Evolutionary conservation across 92 coral and sea anemone genomes (phyloP), one percentile per base, ranked within the genome.

Genomic region (Palythoa grandis): DNA sequence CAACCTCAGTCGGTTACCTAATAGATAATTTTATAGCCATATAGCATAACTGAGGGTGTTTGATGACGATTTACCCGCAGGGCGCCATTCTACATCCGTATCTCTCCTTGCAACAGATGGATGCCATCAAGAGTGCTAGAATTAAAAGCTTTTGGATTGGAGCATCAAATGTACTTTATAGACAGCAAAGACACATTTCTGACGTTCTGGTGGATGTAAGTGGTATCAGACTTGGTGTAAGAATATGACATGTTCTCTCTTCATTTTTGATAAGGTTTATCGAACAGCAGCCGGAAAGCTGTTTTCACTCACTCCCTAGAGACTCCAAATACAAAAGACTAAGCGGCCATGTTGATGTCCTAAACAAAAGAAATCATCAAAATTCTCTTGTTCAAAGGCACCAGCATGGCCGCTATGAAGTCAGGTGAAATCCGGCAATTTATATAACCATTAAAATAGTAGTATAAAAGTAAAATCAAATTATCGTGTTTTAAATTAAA

Each of bases 51-150:
- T 43, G 50, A 43, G 7, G 50, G 6, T 43, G 7, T 20, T 7
- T 63, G 24, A 63, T n/a, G 22, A 40, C 13, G 7, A 40, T 48
- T 72, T 74, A 48, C 43, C 79, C 15, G 4, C 40, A 94, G 98
- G 93, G 91, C 56, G 88, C 98, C 53, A 63, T 90, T 4, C 91
- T 92, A 63, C 92, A 92, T 79, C 98, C 98, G 14, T 94, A 94
- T 58, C 77, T 94, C 25, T 94, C 93, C 76, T 83, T 94, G 39
- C 98, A 94, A 89, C 98, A 94, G 91, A 94, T 94, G 93, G 89
- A 90, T 4, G 66, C 85, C 52, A 72, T 94, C 48, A 94, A 94
- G 83, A 83, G 88, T 73, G 85, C 92, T 0, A 82, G 88, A 15
- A 91, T 90, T 52, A 84, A 89, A 38, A 94, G 98, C 72, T 94